Evolutionary conservation across 2,888 invertebrate genomes (phyloP).

Genomic region (Eubasilissa splendida): DNA sequence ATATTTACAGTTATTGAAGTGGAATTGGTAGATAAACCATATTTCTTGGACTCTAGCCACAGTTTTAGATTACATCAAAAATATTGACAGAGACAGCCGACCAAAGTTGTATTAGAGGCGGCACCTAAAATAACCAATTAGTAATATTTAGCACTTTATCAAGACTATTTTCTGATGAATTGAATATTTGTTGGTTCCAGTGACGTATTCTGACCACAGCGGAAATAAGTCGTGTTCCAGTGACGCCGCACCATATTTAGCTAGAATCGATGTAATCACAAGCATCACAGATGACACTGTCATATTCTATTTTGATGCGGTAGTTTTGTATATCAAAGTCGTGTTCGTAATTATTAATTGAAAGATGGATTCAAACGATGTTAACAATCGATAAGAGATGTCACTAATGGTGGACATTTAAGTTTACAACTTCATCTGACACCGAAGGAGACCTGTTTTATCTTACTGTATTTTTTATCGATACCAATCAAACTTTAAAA

Average conservation of each 20-base stretch:
- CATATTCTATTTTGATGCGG: constrained; percentile 53
- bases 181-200: too few relatives aligned
- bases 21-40: too few relatives aligned
- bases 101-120: too few relatives aligned
- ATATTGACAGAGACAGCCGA: too few relatives aligned
- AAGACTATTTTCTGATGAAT: too few relatives aligned
- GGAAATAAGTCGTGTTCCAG: constrained; percentile 23
- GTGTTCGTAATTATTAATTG: constrained; percentile 55
- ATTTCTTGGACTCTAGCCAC: too few relatives aligned
- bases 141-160: too few relatives aligned
- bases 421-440: constrained; percentile 59
- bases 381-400: constrained; percentile 57
- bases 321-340: constrained; percentile 54
- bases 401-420: constrained; percentile 59
- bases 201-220: background rate
- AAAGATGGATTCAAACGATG: constrained; percentile 54
- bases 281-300: constrained; percentile 53
- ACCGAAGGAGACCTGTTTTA: constrained; percentile 54
- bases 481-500: constrained; percentile 51
- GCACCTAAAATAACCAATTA: too few relatives aligned
- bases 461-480: constrained; percentile 50
- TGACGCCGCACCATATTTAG: constrained; percentile 30
- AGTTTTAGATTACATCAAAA: too few relatives aligned
- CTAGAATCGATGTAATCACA: constrained; percentile 54
- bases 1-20: too few relatives aligned